A percentile compares a stretch with the other conserved stretches of the same genome.
phyloP scores from a whole-genome alignment of 2,113 vertebrate species.

The Petroica traversi region DNA sequence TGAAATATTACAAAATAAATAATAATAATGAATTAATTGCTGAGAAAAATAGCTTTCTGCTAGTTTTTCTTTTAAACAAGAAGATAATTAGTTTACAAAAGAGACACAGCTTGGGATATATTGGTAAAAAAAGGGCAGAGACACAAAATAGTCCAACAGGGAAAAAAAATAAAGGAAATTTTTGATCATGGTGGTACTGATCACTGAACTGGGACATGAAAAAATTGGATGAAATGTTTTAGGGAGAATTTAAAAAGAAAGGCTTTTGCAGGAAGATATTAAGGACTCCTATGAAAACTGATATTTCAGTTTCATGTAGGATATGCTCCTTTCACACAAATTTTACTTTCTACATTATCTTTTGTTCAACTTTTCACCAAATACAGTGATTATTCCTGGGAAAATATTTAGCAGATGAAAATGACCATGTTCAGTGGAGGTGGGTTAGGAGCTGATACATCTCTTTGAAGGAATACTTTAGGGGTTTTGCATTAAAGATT shows the following conservation, averaged over 20 bases:
- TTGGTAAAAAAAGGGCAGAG: background rate
- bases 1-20: background rate
- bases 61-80: background rate
- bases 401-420: constrained; percentile 57
- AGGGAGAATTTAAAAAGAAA: background rate
- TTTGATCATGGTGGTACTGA: background rate
- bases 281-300: background rate
- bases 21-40: background rate
- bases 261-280: background rate
- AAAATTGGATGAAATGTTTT: background rate
- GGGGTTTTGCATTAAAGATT: constrained; percentile 66
- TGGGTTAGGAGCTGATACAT: constrained; percentile 42
- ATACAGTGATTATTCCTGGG: background rate
- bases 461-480: constrained; percentile 53
- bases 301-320: background rate
- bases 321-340: background rate
- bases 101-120: background rate
- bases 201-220: background rate
- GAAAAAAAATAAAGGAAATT: background rate
- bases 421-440: constrained; percentile 23
- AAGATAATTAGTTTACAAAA: background rate
- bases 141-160: background rate
- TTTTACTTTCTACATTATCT: background rate
- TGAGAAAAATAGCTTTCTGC: background rate
- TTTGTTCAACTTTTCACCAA: constrained; percentile 17